These are phyloP conservation scores for Chrysemys picta DNA, from an alignment of 2,113 vertebrate species.

Conservation along the genomic window DNA sequence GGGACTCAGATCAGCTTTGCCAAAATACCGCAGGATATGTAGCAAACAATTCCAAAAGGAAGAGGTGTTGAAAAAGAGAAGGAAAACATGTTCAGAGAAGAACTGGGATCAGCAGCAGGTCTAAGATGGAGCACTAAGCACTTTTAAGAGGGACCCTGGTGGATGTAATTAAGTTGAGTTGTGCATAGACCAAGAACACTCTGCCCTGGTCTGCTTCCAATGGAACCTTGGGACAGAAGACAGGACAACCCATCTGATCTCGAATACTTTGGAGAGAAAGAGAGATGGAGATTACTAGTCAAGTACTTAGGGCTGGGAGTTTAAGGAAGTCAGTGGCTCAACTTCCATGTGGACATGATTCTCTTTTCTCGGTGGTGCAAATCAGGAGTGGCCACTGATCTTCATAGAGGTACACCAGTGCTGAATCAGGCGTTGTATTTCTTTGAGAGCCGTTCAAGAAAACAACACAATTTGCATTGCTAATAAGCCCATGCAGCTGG, in stretches of 20 bases:
- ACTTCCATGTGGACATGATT: not conserved
- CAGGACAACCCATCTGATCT: not conserved
- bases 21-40: not conserved
- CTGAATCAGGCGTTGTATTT: not conserved
- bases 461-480: not conserved
- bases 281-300: not conserved
- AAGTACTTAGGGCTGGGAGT: not conserved
- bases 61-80: too few relatives aligned
- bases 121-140: not conserved
- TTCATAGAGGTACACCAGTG: not conserved
- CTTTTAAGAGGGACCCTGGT: not conserved
- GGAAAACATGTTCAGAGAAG: not conserved
- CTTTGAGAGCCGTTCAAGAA: not conserved
- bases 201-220: not conserved
- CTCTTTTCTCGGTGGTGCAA: not conserved
- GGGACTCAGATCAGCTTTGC: not conserved
- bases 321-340: not conserved
- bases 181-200: not conserved
- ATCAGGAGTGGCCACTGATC: not conserved
- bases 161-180: not conserved
- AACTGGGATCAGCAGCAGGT: not conserved
- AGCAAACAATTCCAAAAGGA: too few relatives aligned
- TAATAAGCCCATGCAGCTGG: not conserved
- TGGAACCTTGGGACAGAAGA: not conserved
- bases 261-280: not conserved